Conservation (phyloP, 2,113 vertebrate genomes). For the Brachyhypopomus gauderio region DNA sequence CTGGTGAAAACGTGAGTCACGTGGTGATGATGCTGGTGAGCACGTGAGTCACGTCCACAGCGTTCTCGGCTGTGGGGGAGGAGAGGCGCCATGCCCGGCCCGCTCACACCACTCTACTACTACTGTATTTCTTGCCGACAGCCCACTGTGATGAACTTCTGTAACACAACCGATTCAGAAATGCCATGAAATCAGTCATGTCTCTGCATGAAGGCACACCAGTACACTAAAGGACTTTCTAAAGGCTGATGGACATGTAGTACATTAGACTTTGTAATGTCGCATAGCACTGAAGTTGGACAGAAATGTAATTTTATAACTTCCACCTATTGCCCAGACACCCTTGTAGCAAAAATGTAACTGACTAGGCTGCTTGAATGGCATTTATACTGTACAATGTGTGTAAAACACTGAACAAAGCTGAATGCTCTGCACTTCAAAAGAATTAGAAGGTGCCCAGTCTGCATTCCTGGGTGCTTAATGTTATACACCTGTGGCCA, state of each 20-base stretch:
- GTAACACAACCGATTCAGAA: not conserved
- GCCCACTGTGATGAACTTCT: not conserved
- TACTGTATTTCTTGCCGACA: slow-evolving; percentile 34
- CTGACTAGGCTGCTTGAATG: too few relatives aligned
- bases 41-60: slow-evolving; percentile 45
- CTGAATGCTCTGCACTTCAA: too few relatives aligned
- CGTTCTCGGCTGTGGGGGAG: slow-evolving; percentile 16
- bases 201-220: not conserved
- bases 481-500: too few relatives aligned
- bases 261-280: not conserved
- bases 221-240: not conserved
- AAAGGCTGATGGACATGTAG: not conserved
- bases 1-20: slow-evolving; percentile 62
- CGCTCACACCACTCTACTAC: not conserved
- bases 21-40: slow-evolving; percentile 59
- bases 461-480: too few relatives aligned
- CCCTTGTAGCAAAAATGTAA: too few relatives aligned
- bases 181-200: not conserved
- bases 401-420: too few relatives aligned
- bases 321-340: too few relatives aligned
- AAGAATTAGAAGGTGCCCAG: too few relatives aligned
- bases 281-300: too few relatives aligned
- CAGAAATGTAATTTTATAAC: too few relatives aligned
- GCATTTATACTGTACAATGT: too few relatives aligned
- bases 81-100: slow-evolving; percentile 16